These are phyloP conservation scores for Drosophila austrosaltans DNA, from an alignment of 2,888 invertebrate genomes.

Conservation along the genomic window DNA sequence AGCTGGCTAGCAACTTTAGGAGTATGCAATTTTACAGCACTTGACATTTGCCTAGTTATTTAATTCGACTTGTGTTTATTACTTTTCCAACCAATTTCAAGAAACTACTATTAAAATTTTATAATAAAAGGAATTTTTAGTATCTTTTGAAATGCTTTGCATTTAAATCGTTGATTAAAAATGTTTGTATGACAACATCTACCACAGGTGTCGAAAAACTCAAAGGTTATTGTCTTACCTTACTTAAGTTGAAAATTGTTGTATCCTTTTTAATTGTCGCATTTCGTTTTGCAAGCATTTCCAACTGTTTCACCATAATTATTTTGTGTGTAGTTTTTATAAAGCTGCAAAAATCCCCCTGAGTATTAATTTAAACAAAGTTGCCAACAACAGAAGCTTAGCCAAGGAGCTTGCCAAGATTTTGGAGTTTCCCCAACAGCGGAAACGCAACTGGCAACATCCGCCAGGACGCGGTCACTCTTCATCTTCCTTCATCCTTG, in stretches of 20 bases:
- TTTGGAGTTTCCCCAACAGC: slow-evolving; percentile 34
- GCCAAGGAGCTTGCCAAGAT: slow-evolving; percentile 30
- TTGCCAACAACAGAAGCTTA: slow-evolving; percentile 45
- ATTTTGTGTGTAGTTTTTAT: slow-evolving; percentile 10
- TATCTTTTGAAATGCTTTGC: no score
- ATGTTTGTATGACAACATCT: no score
- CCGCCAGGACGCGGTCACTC: slow-evolving; percentile 25
- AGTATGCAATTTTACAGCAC: slow-evolving; percentile 14
- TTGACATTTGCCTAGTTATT: slow-evolving; percentile 13
- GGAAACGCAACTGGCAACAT: slow-evolving; percentile 54
- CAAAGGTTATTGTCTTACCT: background rate
- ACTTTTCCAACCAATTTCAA: background rate
- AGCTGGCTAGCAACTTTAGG: slow-evolving; percentile 1
- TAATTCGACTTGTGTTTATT: background rate
- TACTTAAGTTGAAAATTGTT: slow-evolving; percentile 20
- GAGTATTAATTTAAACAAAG: slow-evolving; percentile 40
- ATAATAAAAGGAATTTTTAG: background rate
- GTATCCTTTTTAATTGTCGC: background rate
- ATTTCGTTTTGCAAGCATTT: background rate
- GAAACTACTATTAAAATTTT: background rate
- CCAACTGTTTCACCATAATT: background rate
- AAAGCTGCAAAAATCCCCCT: slow-evolving; percentile 18
- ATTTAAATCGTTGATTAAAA: no score
- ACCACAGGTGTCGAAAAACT: background rate
- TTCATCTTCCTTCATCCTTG: slow-evolving; percentile 9